These are phyloP conservation scores for Xerus rutilus DNA, from an alignment of 2,797 vertebrate species.

Conservation along the genomic window DNA sequence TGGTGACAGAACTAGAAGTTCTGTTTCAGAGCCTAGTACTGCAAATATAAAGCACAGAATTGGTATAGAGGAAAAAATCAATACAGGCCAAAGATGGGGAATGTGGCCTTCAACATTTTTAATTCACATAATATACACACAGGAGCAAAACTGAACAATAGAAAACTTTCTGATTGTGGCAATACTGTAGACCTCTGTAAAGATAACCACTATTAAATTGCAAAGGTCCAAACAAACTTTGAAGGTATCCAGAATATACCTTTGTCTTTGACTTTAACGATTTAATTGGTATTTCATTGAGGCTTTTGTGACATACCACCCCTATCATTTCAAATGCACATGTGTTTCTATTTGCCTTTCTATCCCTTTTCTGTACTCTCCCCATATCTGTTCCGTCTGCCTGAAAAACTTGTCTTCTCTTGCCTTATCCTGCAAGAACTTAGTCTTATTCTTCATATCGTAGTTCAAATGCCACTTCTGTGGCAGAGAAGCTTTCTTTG, in stretches of 20 bases:
- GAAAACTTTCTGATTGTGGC: conserved; percentile 1
- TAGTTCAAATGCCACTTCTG: neutral
- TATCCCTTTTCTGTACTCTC: neutral
- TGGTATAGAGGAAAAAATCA: neutral
- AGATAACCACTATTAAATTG: neutral
- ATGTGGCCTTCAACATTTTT: conserved; percentile 22
- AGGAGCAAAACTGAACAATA: conserved; percentile 41
- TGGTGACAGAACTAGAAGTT: neutral
- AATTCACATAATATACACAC: neutral
- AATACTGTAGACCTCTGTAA: neutral
- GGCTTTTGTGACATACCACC: neutral
- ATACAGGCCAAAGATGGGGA: neutral
- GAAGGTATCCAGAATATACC: neutral
- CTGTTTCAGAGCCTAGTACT: conserved; percentile 3
- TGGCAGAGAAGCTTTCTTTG: neutral
- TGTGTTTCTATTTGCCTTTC: neutral
- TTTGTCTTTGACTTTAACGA: neutral
- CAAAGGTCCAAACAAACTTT: neutral
- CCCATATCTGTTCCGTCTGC: neutral
- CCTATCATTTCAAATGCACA: neutral
- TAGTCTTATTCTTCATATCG: neutral
- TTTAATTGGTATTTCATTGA: neutral
- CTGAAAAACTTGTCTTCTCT: neutral
- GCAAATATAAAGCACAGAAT: conserved; percentile 21
- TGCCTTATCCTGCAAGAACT: neutral